These are phyloP conservation scores for Cotesia typhae DNA, from an alignment of 1,140 invertebrate genomes.

Conservation along the genomic window DNA sequence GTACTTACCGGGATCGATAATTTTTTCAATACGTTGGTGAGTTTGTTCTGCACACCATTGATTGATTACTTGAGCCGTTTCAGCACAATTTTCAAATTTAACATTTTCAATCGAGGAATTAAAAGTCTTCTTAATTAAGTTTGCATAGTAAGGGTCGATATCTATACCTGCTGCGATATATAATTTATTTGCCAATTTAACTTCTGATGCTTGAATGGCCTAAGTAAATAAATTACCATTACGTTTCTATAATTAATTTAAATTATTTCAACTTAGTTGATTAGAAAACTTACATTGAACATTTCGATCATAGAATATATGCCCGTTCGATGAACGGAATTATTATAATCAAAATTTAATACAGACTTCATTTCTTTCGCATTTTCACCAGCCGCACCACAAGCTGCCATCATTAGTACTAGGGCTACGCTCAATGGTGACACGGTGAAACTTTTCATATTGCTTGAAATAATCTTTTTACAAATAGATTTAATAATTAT, in stretches of 20 bases:
- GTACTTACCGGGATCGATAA: neutral
- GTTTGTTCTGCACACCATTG: no score
- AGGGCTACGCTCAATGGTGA: constrained; percentile 4
- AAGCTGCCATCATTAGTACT: constrained; percentile 4
- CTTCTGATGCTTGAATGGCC: no score
- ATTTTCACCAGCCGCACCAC: neutral
- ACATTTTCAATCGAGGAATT: no score
- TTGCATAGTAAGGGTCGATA: no score
- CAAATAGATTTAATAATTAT: neutral
- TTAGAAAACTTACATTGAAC: neutral
- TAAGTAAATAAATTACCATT: neutral
- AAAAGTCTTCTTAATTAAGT: no score
- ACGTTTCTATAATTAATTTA: neutral
- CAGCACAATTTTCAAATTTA: no score
- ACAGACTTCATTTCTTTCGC: neutral
- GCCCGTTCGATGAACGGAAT: neutral
- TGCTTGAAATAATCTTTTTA: neutral
- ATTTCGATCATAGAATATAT: neutral
- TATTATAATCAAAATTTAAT: neutral
- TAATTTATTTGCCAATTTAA: no score
- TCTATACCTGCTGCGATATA: no score
- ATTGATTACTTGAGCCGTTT: no score
- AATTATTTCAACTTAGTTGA: neutral
- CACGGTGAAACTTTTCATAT: neutral
- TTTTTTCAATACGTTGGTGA: neutral